Evolutionary conservation across 2,888 invertebrate genomes (phyloP), one percentile per base, ranked within the genome.

Genomic region (Drosophila ustulata): DNA sequence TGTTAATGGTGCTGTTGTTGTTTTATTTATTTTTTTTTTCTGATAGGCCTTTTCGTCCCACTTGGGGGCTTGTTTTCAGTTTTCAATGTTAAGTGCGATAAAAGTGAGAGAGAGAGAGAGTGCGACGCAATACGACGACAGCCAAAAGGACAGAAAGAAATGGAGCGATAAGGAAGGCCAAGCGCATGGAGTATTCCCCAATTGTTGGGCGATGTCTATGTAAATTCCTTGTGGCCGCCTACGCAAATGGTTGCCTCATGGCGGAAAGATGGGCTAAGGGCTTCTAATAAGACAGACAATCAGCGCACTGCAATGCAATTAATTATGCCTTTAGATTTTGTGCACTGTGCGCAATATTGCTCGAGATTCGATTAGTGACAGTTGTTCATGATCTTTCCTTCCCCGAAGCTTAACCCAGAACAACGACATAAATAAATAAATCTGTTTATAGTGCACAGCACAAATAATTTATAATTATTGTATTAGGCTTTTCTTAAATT

Each of bases 51-150:
- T 76, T 82, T 77, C 65, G 66, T 71, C 64, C 75, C 81, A 81
- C 88, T 89, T 84, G 82, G 89, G 82, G 89, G 80, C 73, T 80
- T 87, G 85, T 85, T 89, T 84, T 87, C 88, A 75, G 75, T 88
- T 85, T 85, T 85, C 84, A 85, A 84, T 84, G 84, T 84, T 84
- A 84, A 85, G 84, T 85, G 82, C 75, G 88, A 63, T 72, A 68
- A 66, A 68, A 61, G 77, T 69, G 62, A 61, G 77, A 74, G 58
- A 57, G 77, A 74, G 62, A 61, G 72, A 74, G 62, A 67, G 64
- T 5, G 74, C 63, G 67, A 63, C 61, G 79, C 59, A 62, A 78
- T 67, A 68, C 78, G 65, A 62, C 65, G 70, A 49, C 71, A 59
- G 45, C 4, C 7, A 55, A 43, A 34, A 25, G 30, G 32, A 53